phyloP scores from a whole-genome alignment of 2,113 vertebrate species.

The Myiagra hebetior region DNA sequence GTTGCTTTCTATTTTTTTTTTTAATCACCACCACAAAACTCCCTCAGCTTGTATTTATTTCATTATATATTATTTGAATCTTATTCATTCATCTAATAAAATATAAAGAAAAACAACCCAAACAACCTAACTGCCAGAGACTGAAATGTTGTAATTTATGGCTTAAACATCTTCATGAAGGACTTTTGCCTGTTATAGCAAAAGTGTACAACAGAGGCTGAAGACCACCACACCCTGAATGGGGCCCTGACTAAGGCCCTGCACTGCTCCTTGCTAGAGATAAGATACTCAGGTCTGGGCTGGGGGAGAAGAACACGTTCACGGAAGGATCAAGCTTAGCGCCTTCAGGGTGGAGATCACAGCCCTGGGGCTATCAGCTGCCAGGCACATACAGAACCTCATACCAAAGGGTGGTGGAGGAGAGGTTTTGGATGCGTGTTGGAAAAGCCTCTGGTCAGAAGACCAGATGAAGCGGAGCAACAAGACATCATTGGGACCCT shows the following conservation, averaged over 20 bases:
- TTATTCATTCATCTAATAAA: not conserved
- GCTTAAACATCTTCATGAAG: not conserved
- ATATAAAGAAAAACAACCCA: not conserved
- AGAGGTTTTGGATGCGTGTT: not conserved
- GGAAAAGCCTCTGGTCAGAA: not conserved
- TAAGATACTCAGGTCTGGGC: not conserved
- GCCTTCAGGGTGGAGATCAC: too few species aligned
- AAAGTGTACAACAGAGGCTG: not conserved
- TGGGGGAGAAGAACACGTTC: too few species aligned
- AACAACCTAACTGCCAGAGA: rapidly evolving
- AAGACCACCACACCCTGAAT: not conserved
- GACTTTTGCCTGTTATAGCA: not conserved
- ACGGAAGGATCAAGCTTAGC: not conserved
- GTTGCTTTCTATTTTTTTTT: not conserved
- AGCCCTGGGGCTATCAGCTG: not conserved
- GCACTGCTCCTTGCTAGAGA: rapidly evolving
- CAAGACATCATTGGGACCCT: rapidly evolving
- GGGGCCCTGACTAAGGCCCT: not conserved
- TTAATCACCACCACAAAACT: rapidly evolving
- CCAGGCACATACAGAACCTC: not conserved
- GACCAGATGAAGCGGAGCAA: not conserved
- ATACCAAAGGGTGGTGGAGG: too few species aligned
- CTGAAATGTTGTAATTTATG: not conserved
- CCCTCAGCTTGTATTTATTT: not conserved
- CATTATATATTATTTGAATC: not conserved